Conservation (phyloP, 2,113 vertebrate genomes). For the Lota lota region DNA sequence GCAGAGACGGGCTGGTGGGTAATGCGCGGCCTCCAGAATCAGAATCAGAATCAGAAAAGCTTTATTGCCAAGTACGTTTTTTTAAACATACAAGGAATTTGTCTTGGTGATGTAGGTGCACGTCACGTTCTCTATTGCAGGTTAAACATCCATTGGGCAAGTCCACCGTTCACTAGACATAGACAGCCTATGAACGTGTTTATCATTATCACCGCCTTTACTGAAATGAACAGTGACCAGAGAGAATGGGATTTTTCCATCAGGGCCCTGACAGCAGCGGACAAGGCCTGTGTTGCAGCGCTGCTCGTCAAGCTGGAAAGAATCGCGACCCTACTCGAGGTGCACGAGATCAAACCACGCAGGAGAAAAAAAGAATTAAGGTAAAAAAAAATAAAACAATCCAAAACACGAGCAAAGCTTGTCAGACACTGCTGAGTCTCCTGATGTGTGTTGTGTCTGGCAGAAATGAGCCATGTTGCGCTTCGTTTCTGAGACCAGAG, state of each 20-base stretch:
- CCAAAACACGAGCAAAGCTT: neutral
- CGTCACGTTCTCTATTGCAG: too few species aligned
- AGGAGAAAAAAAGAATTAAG: constrained; percentile 3
- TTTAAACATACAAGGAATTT: too few species aligned
- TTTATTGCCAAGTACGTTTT: too few species aligned
- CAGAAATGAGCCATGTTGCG: neutral
- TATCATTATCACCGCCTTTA: constrained; percentile 36
- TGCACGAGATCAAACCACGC: constrained; percentile 17
- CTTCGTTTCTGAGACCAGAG: constrained; percentile 11
- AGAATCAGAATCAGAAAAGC: too few species aligned
- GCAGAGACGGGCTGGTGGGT: constrained; percentile 31
- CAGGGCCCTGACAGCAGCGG: constrained; percentile 10
- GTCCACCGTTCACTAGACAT: too few species aligned
- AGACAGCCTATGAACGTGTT: too few species aligned
- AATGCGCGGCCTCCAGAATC: constrained; percentile 15
- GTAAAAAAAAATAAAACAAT: neutral
- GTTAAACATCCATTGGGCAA: too few species aligned
- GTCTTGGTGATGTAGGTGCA: too few species aligned
- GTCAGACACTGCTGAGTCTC: constrained; percentile 2
- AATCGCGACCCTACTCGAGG: constrained; percentile 5
- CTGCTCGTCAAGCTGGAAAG: constrained; percentile 3
- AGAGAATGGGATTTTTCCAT: neutral
- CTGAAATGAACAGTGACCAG: neutral
- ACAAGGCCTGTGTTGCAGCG: constrained; percentile 9
- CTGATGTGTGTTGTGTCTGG: neutral